phyloP scores from a whole-genome alignment of 2,888 invertebrate genomes.

The Pseudococcus jackbeardsleyi region DNA sequence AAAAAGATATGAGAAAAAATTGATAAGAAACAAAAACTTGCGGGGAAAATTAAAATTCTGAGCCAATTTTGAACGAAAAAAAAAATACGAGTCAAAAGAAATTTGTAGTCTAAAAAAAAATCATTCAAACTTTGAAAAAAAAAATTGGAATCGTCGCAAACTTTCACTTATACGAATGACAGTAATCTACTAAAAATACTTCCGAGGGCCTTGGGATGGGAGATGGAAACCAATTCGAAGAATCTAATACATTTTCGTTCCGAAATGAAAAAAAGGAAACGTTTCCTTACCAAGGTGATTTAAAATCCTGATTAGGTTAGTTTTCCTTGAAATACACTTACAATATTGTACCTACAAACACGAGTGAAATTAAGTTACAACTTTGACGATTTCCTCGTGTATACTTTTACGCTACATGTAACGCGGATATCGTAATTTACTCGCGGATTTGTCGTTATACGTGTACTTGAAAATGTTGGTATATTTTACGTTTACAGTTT shows the following conservation, averaged over 20 bases:
- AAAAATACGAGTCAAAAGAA: too few species aligned
- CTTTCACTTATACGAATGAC: too few species aligned
- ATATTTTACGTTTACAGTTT: constrained; percentile 74
- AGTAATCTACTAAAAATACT: too few species aligned
- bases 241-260: neutral
- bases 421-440: neutral
- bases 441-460: neutral
- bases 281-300: neutral
- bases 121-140: too few species aligned
- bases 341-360: neutral
- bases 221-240: too few species aligned
- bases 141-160: too few species aligned
- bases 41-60: too few species aligned
- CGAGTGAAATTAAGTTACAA: neutral
- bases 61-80: too few species aligned
- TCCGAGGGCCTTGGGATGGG: too few species aligned
- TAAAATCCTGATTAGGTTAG: neutral
- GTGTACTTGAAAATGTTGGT: neutral
- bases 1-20: too few species aligned
- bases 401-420: neutral
- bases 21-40: too few species aligned
- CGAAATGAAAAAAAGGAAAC: neutral
- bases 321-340: neutral
- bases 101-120: too few species aligned
- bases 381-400: neutral